Evolutionary conservation across 2,797 vertebrate species (phyloP), one percentile per base, ranked within the genome.

Genomic region (Parauchenoglanis ngamensis): DNA sequence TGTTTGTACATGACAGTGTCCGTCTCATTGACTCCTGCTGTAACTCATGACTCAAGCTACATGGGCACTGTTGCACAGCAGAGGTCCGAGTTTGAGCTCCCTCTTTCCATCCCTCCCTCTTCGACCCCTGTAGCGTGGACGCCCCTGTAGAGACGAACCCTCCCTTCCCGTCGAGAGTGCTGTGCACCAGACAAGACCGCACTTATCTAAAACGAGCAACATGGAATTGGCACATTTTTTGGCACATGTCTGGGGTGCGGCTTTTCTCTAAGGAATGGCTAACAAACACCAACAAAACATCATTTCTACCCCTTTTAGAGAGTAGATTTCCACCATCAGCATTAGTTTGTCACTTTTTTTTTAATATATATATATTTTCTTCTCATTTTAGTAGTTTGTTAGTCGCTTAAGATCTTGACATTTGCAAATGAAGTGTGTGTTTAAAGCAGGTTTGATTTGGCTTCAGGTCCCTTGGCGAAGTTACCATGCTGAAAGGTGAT

Each of bases 11-110:
- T 95, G 94, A 94, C 89, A 92, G 94, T 96, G 96, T 95, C 91
- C 93, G 92, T 96, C 95, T 95, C 97, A 95, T 95, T 80, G 89
- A 88, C 86, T 97, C 96, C 97, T 97, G 95, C 96, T 97, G 97
- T 96, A 95, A 97, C 94, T 97, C 97, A 96, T 97, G 97, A 94
- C 87, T 88, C 92, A 95, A 96, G 97, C 96, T 97, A 95, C 96
- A 96, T 96, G 96, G 96, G 96, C 94, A 91, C 94, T 93, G 90
- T 95, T 94, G 94, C 94, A 95, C 92, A 87, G 54, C 67, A 89
- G 73, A 89, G n/a, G 78, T 77, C 87, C 82, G 83, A 88, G 82
- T 85, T 89, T 84, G 83, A 88, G 86, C 86, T 84, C 73, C 85
- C 89, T 85, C 78, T 78, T 44, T 44, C 52, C 83, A 78, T 65